Evolutionary conservation across 2,113 vertebrate genomes (phyloP), one percentile per base, ranked within the genome.

Genomic region (Phrynocephalus versicolor): DNA sequence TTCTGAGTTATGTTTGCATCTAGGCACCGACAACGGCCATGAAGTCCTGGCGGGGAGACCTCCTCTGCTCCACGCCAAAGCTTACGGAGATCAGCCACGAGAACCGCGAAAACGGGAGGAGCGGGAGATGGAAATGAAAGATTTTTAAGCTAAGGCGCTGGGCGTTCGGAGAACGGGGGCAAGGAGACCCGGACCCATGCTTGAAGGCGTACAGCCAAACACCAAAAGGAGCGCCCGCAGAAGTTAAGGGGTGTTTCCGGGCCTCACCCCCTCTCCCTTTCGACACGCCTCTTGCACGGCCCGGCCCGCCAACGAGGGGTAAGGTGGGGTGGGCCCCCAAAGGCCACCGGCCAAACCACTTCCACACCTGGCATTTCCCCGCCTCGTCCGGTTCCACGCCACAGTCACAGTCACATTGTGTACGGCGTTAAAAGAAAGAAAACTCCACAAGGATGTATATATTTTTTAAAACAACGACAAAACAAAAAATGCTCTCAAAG

Each of bases 401-500:
- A 95, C 94, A 93, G 92, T 93, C 64, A 95, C 95, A 95, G 93
- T 95, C 91, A 96, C 92, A 96, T 95, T 94, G 93, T 92, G 95
- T 96, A 85, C 92, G 96, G 95, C 96, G 95, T 95, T 96, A 79
- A 79, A 94, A 94, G 21, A 64, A 10, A 64, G 60, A 64, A 64
- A 64, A 64, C 60, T 25, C 23, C 18, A 21, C 18, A 64, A 19
- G 60, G 16, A 2, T 15, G 18, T 60, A 3, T 8, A 60, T 2
- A 19, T 60, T 60, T 60, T 60, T 13, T 8, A 3, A 60, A 60
- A 60, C 8, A 8, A 19, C 58, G 21, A 25, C 15, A 65, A 23
- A 96, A 96, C 96, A 96, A 96, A 95, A 96, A 97, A 96, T 92
- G 91, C 96, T 97, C 98, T 98, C 96, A 97, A 96, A 97, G 97